Evolutionary conservation across 2,113 vertebrate species (phyloP), one percentile per base, ranked within the genome.

Genomic region (Tringa solitaria): DNA sequence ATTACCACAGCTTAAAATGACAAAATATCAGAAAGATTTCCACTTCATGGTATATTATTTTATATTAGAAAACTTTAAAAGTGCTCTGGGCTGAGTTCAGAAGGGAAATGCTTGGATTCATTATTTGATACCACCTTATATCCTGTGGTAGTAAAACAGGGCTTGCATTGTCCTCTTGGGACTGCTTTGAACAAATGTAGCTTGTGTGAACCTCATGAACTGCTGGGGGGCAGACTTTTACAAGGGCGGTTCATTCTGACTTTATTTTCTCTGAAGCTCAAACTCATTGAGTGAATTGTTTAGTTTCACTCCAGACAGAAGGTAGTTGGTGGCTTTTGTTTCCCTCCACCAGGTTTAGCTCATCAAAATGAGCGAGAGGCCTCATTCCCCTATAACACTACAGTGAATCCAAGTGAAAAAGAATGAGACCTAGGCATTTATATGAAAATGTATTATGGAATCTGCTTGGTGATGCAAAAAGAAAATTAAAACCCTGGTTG

Each of bases 11-110:
- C 84, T 94, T 96, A 94, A 95, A 95, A 95, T 83, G 96, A 96
- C 89, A 95, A 92, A 96, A 92, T 96, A 95, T 95, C 77, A 92
- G 89, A 91, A 93, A 87, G 63, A 95, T 96, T 95, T 97, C 93
- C 91, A 94, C 95, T 96, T 97, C 96, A 95, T 69, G 94, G 94
- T 95, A 8, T 79, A 89, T 93, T 96, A 93, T 91, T 95, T 94
- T 89, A 68, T 95, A 96, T 93, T 95, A 93, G 70, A 93, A 95
- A 95, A 95, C 84, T 95, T 96, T 80, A 51, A 76, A 92, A 93
- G 70, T 91, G 70, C 87, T 96, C 91, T 85, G 69, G 93, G 70
- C 81, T 95, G 92, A 87, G 81, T 95, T 94, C 95, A 95, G 89
- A 87, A 77, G 65, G 95, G 87, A 92, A 89, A 85, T 69, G 85